These are phyloP conservation scores for Tipula unca DNA, from an alignment of 2,888 invertebrate genomes.

Conservation along the genomic window DNA sequence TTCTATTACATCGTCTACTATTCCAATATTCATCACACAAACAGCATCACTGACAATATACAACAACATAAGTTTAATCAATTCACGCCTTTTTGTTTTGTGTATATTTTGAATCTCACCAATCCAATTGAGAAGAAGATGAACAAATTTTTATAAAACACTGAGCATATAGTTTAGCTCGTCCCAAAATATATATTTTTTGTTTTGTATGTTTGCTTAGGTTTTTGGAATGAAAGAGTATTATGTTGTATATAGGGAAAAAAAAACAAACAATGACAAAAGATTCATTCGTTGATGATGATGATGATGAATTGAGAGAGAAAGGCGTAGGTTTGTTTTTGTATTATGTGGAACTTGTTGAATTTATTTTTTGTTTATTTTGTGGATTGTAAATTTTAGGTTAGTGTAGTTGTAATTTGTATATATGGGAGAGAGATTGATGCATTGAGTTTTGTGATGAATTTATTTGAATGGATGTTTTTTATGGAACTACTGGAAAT, in stretches of 20 bases:
- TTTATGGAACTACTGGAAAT: not conserved
- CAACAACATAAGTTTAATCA: not conserved
- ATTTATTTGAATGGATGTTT: not conserved
- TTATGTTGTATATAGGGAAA: too few species aligned
- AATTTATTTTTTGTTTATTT: not conserved
- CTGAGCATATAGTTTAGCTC: not conserved
- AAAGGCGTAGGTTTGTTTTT: not conserved
- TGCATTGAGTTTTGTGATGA: not conserved
- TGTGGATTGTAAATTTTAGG: not conserved
- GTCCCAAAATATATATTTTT: not conserved
- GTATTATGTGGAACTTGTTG: not conserved
- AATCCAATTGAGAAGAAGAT: not conserved
- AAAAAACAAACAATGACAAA: not conserved
- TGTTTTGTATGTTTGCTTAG: not conserved
- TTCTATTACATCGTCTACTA: not conserved
- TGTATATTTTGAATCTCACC: not conserved
- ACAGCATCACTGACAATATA: not conserved
- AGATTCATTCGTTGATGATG: not conserved
- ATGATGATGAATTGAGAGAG: not conserved
- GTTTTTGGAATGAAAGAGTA: not conserved
- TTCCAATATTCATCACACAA: not conserved
- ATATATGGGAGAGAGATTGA: not conserved
- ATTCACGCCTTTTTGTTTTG: not conserved
- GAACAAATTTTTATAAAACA: not conserved
- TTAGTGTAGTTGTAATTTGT: not conserved